phyloP scores from a whole-genome alignment of 2,888 invertebrate genomes.

The Trichogramma dendrolimi region DNA sequence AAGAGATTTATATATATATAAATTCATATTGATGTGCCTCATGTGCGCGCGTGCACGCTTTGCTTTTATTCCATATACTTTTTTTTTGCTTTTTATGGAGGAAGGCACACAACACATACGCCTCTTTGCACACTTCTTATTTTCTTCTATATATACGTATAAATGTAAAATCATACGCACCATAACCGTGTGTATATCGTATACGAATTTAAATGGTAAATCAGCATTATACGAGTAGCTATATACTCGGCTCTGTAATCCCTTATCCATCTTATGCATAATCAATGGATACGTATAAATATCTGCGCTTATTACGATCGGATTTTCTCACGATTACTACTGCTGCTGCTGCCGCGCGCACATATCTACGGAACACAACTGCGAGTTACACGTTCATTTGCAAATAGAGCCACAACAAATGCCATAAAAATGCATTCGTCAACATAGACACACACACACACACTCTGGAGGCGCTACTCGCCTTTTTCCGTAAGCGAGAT shows the following conservation, averaged over 20 bases:
- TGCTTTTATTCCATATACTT: not conserved
- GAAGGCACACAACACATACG: not conserved
- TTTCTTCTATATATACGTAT: not conserved
- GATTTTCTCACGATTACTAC: conserved; percentile 16
- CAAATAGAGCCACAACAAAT: too few species aligned
- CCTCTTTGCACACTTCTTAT: not conserved
- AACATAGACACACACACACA: not conserved
- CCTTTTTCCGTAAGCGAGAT: conserved; percentile 14
- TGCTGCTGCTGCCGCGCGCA: not conserved
- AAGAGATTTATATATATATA: conserved; percentile 37
- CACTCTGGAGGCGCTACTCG: conserved; percentile 7
- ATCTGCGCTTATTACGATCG: too few species aligned
- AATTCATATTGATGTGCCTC: not conserved
- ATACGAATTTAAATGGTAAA: too few species aligned
- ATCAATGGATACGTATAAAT: too few species aligned
- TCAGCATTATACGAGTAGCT: too few species aligned
- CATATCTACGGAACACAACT: not conserved
- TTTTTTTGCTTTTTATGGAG: not conserved
- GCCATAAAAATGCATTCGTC: conserved; percentile 1
- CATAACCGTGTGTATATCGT: not conserved
- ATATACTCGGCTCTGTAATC: too few species aligned
- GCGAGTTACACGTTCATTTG: too few species aligned
- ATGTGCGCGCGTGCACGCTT: not conserved
- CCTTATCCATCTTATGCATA: too few species aligned
- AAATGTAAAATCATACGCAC: not conserved